A percentile compares a stretch with the other conserved stretches of the same genome.
These are phyloP conservation scores for Anoplius nigerrimus DNA, from an alignment of 2,888 invertebrate genomes.

Conservation along the genomic window DNA sequence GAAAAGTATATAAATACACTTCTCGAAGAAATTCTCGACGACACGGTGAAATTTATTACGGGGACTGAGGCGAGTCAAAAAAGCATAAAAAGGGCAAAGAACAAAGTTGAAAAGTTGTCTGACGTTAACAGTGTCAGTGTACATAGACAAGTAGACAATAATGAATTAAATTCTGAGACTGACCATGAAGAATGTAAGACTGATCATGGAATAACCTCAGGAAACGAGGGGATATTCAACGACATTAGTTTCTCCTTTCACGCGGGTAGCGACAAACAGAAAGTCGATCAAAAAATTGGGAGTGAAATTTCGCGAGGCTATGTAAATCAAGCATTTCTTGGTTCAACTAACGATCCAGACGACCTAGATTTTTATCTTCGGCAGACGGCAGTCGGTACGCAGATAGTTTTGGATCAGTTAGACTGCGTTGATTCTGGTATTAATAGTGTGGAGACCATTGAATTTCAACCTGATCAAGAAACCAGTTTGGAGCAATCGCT, in stretches of 20 bases:
- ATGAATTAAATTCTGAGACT: neutral
- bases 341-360: constrained; percentile 65
- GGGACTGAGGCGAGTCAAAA: constrained; percentile 38
- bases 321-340: constrained; percentile 66
- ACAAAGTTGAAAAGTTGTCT: constrained; percentile 10
- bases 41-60: constrained; percentile 66
- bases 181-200: neutral
- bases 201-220: constrained; percentile 4
- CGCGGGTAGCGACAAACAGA: constrained; percentile 18
- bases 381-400: constrained; percentile 34
- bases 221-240: constrained; percentile 44
- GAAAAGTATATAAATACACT: constrained; percentile 69
- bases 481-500: constrained; percentile 70
- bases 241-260: constrained; percentile 61
- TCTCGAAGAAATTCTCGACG: constrained; percentile 69
- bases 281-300: constrained; percentile 1
- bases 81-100: constrained; percentile 10
- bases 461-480: constrained; percentile 67
- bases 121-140: no score
- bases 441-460: constrained; percentile 73
- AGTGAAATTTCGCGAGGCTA: constrained; percentile 52
- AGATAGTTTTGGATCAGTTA: constrained; percentile 55
- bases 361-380: constrained; percentile 62
- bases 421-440: constrained; percentile 72
- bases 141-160: neutral